Percentiles rank a stretch among this genome's conserved stretches.
Evolutionary conservation across 2,797 vertebrate species (phyloP).

Genomic region (Potorous gilbertii): DNA sequence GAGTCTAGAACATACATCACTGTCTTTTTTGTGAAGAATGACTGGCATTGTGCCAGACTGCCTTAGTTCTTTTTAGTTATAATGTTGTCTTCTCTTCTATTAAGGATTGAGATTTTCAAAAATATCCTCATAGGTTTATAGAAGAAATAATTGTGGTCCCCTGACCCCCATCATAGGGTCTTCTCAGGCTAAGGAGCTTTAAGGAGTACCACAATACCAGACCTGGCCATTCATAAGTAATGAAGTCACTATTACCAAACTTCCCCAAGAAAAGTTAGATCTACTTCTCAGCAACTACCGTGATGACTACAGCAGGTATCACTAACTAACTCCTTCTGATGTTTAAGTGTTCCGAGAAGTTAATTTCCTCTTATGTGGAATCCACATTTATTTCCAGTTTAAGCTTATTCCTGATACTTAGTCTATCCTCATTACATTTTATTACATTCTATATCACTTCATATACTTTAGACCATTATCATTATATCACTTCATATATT

Average conservation of each 20-base stretch:
- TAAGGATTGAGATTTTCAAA: not conserved
- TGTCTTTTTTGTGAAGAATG: not conserved
- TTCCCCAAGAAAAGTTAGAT: not conserved
- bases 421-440: slow-evolving; percentile 5
- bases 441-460: not conserved
- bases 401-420: slow-evolving; percentile 17
- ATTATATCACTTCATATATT: not conserved
- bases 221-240: not conserved
- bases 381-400: not conserved
- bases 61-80: not conserved
- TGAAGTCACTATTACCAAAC: not conserved
- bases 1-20: not conserved
- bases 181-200: not conserved
- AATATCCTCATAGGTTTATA: not conserved
- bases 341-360: not conserved
- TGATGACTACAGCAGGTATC: not conserved
- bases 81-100: not conserved
- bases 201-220: not conserved
- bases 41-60: not conserved
- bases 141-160: not conserved
- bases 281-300: not conserved
- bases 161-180: not conserved
- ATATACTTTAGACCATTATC: not conserved
- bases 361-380: slow-evolving; percentile 30
- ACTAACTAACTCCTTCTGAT: not conserved